Percentiles rank a stretch among this genome's conserved stretches.
Conservation (phyloP, 2,113 vertebrate genomes). For the Parotia lawesii region DNA sequence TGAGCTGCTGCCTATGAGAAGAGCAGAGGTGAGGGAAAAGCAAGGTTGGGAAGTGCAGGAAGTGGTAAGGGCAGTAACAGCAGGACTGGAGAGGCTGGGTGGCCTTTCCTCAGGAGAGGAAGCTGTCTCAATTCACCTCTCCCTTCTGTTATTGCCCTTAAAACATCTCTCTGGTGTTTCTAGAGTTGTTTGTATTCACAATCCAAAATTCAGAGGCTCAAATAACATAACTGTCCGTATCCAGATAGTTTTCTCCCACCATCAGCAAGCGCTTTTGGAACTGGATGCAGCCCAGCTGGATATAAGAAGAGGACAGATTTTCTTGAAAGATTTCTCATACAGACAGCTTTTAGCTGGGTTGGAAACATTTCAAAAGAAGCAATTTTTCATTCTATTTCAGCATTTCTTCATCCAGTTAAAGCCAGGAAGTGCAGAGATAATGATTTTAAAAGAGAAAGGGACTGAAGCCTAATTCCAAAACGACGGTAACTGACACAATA, state of each 20-base stretch:
- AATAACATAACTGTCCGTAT: background rate
- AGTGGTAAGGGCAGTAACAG: background rate
- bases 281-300: conserved; percentile 22
- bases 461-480: background rate
- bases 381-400: background rate
- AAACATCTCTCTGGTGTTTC: background rate
- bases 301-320: conserved; percentile 30
- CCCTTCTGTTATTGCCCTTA: background rate
- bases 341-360: background rate
- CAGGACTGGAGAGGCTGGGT: background rate
- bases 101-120: background rate
- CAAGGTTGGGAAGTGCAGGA: background rate
- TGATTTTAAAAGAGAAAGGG: background rate
- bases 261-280: conserved; percentile 7
- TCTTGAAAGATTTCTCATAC: conserved; percentile 23
- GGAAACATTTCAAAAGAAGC: background rate
- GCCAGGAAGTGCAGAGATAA: background rate
- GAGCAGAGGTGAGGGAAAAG: background rate
- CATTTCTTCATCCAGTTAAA: conserved; percentile 23
- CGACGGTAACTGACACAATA: background rate
- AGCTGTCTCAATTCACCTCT: background rate
- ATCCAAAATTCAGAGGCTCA: background rate
- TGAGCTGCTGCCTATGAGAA: background rate
- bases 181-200: background rate
- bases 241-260: background rate